Evolutionary conservation across 2,888 invertebrate species (phyloP).

Genomic region (Chydorus sphaericus): DNA sequence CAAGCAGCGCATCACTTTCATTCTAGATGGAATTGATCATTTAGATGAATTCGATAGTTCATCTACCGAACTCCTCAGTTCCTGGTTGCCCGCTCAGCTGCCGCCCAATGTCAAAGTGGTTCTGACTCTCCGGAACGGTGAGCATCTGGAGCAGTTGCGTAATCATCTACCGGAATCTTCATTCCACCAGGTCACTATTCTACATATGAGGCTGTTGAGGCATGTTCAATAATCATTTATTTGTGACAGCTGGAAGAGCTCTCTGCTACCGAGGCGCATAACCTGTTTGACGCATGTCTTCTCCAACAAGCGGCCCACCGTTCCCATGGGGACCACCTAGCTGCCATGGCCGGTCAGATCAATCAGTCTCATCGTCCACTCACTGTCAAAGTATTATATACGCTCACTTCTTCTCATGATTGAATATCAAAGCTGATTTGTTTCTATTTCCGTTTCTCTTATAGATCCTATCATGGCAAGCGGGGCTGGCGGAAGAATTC

Average conservation of each 20-base stretch:
- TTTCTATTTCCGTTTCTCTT: conserved; percentile 15
- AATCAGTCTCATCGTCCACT: conserved; percentile 49
- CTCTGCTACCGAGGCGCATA: conserved; percentile 31
- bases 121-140: conserved; percentile 39
- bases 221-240: background rate
- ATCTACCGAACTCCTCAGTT: conserved; percentile 19
- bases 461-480: conserved; percentile 45
- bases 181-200: conserved; percentile 3
- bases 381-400: conserved; percentile 46
- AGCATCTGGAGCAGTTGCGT: background rate
- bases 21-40: conserved; percentile 62
- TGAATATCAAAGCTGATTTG: background rate
- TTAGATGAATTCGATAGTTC: conserved; percentile 26
- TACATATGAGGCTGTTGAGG: too few relatives aligned
- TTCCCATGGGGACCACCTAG: conserved; percentile 40
- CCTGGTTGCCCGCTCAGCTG: conserved; percentile 60
- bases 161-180: background rate
- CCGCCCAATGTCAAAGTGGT: conserved; percentile 62
- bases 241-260: background rate
- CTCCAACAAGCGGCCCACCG: conserved; percentile 44
- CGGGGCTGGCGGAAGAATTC: conserved; percentile 21
- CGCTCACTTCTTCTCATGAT: background rate
- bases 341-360: conserved; percentile 33
- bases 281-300: conserved; percentile 38
- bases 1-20: conserved; percentile 46